Conservation (phyloP, 2,797 vertebrate species). For the Lindbergichthys nudifrons region DNA sequence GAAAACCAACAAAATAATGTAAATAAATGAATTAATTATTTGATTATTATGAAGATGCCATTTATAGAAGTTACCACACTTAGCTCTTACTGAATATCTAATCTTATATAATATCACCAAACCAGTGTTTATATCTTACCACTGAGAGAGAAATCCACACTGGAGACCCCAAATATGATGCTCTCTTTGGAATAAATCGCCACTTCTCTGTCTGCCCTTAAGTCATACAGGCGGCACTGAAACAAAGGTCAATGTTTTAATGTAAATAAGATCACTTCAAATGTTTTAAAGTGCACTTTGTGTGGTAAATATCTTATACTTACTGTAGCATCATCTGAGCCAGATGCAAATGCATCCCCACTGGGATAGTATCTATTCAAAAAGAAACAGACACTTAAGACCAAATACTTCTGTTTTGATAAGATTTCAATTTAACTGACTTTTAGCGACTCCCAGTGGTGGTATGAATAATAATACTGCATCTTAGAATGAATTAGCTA, state of each 20-base stretch:
- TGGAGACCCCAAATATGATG: conserved; percentile 98
- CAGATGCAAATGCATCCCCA: conserved; percentile 98
- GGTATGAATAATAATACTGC: background rate
- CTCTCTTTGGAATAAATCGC: conserved; percentile 99
- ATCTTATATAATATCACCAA: too few relatives aligned
- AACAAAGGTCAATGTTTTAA: conserved; percentile 38
- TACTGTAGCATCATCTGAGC: conserved; percentile 98
- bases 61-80: too few relatives aligned
- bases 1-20: too few relatives aligned
- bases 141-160: conserved; percentile 99
- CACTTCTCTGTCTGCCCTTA: conserved; percentile 98
- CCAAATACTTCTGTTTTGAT: background rate
- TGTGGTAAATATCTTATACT: conserved; percentile 62
- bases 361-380: conserved; percentile 94
- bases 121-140: conserved; percentile 82
- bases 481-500: background rate
- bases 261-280: background rate
- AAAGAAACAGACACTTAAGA: conserved; percentile 27
- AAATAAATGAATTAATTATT: too few relatives aligned
- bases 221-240: conserved; percentile 96
- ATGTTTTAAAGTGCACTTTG: background rate
- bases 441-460: conserved; percentile 8
- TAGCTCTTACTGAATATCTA: too few relatives aligned
- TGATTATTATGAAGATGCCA: too few relatives aligned
- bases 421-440: conserved; percentile 8